Evolutionary conservation across 2,797 vertebrate genomes (phyloP).

Genomic region (Halcyon badia): DNA sequence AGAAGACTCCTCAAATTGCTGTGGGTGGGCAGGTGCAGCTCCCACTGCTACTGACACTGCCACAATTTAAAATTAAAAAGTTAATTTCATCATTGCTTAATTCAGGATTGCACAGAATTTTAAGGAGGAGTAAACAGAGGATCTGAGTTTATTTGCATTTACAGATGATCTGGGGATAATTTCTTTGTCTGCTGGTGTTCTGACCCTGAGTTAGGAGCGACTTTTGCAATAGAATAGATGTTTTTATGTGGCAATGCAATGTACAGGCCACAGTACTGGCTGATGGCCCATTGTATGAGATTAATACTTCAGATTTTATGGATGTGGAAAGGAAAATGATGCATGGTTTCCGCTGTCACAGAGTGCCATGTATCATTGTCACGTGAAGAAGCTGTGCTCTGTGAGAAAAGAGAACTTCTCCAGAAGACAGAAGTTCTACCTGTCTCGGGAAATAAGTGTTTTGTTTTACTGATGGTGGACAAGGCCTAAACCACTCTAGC

Average conservation of each 20-base stretch:
- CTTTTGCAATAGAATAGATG: not conserved
- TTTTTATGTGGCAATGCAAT: not conserved
- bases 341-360: not conserved
- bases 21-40: not conserved
- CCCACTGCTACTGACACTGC: not conserved
- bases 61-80: not conserved
- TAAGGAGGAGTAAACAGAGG: not conserved
- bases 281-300: not conserved
- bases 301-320: not conserved
- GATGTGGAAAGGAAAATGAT: not conserved
- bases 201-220: not conserved
- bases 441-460: not conserved
- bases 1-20: not conserved
- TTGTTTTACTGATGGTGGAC: not conserved
- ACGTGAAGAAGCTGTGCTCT: not conserved
- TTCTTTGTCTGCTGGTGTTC: not conserved
- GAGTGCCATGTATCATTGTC: accelerated
- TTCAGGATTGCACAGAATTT: not conserved
- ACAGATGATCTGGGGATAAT: not conserved
- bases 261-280: not conserved
- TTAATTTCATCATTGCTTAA: not conserved
- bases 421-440: not conserved
- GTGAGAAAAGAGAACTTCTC: not conserved
- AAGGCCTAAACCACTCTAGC: not conserved
- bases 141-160: not conserved